Evolutionary conservation across 2,797 vertebrate genomes (phyloP), one percentile per base, ranked within the genome.

Genomic region (Cossypha heuglini): DNA sequence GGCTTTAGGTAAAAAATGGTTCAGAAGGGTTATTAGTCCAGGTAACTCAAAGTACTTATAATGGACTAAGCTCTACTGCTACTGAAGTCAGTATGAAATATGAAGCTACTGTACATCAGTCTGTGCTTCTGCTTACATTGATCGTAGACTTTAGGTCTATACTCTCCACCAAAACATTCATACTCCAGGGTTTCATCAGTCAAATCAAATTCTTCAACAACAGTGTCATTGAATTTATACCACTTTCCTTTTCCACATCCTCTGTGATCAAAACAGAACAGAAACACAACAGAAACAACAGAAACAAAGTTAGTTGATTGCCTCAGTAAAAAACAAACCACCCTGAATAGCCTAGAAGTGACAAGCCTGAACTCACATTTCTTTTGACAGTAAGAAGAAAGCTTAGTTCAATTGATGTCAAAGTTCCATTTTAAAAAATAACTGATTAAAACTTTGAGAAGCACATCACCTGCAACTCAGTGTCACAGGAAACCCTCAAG

Each of bases 171-270:
- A 54, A 99, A 99, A 95, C 99, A 99, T 97, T 99, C 99, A 45
- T 99, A 99, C 96, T 99, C 99, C 97, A 99, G 95, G 48, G 98
- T 99, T 97, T 99, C 99, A 83, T 99, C 99, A 20, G 99, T 99
- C 97, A 99, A 98, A 62, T 99, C 99, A 75, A 99, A 99, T 97
- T 99, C 99, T 97, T 99, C 99, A 62, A 99, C 99, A 75, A 99
- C 97, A 0, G 99, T 99, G 97, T 99, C 99, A 31, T 99, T 99
- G 96, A 99, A 99, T 96, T 99, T 99, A 96, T 99, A 99, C 99
- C 99, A 99, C 48, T 99, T 99, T 71, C 99, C 99, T 94, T 99
- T 99, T 38, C 98, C 98, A 82, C 98, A 98, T 7, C 99, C 98
- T 82, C 99, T 99, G 93, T 52, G 35, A 88, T 63, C 69, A 87